phyloP scores from a whole-genome alignment of 2,888 invertebrate species.

The Boloria euphrosyne region DNA sequence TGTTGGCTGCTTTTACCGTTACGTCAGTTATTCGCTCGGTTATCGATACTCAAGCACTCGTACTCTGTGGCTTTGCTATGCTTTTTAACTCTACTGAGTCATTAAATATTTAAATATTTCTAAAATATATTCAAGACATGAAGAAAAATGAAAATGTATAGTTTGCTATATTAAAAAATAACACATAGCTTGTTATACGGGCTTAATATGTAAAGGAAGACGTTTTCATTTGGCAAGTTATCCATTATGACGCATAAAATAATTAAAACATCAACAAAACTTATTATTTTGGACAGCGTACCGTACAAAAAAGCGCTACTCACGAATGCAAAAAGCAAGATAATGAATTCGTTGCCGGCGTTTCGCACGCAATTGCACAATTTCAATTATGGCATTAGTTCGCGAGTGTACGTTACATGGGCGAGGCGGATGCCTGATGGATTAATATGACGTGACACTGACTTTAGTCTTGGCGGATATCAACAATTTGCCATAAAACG shows the following conservation, averaged over 20 bases:
- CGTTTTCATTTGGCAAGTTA: constrained; percentile 23
- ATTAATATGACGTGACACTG: constrained; percentile 35
- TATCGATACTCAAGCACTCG: constrained; percentile 70
- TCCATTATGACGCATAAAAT: constrained; percentile 53
- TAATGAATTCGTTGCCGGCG: constrained; percentile 77
- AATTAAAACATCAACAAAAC: constrained; percentile 67
- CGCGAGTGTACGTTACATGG: constrained; percentile 53
- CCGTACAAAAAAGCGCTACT: constrained; percentile 57
- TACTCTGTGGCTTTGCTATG: constrained; percentile 47
- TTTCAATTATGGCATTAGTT: constrained; percentile 83
- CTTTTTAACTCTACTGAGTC: constrained; percentile 1
- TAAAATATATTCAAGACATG: not conserved
- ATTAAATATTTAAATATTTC: constrained; percentile 13
- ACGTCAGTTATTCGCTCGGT: constrained; percentile 74
- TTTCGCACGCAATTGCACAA: constrained; percentile 83
- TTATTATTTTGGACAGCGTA: constrained; percentile 60
- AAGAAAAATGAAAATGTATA: not conserved
- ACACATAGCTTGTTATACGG: not conserved
- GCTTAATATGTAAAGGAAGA: not conserved
- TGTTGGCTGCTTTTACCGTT: constrained; percentile 79
- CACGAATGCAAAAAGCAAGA: constrained; percentile 64
- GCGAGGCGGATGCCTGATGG: constrained; percentile 44
- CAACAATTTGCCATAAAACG: not conserved
- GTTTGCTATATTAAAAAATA: constrained; percentile 4
- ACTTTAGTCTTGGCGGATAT: constrained; percentile 4